A percentile compares a stretch with the other conserved stretches of the same genome.
Evolutionary conservation across 2,113 vertebrate genomes (phyloP).

Genomic region (Ovis aries): ARS-UI_Ramb_v3.0 NC_056055.1:158668501-158669000

Average conservation of each 20-base stretch:
- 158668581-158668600: background rate
- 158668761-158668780: background rate
- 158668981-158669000: constrained; percentile 60
- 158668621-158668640: background rate
- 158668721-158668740: background rate
- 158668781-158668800: background rate
- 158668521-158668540: background rate
- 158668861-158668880: background rate
- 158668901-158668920: background rate
- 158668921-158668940: constrained; percentile 1
- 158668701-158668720: background rate
- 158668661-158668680: constrained; percentile 4
- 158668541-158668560: background rate
- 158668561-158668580: background rate
- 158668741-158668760: background rate
- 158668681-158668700: background rate
- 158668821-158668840: constrained; percentile 17
- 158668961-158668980: constrained; percentile 1
- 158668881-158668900: background rate
- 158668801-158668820: constrained; percentile 27
- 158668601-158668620: background rate
- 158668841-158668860: background rate
- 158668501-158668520: background rate
- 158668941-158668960: constrained; percentile 15
- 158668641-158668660: constrained; percentile 13